These are phyloP conservation scores for Drosophila paulistorum DNA, from an alignment of 1,140 invertebrate species.

Conservation along the genomic window DNA sequence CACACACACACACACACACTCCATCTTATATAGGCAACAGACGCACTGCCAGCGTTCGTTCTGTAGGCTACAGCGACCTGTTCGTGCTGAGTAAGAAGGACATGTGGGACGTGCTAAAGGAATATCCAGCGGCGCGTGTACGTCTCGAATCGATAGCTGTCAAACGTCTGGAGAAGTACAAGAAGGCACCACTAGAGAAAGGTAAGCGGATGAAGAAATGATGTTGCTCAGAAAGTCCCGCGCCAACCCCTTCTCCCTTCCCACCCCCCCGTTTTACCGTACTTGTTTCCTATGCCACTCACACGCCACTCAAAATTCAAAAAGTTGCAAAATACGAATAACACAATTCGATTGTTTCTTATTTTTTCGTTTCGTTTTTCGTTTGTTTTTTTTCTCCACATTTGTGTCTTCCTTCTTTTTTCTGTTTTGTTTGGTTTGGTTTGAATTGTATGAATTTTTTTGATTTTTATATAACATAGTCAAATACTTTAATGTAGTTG, in stretches of 20 bases:
- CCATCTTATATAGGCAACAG: constrained; percentile 90
- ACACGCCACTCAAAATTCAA: constrained; percentile 52
- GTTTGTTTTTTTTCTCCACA: constrained; percentile 37
- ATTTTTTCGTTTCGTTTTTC: constrained; percentile 56
- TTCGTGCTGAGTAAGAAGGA: constrained; percentile 99
- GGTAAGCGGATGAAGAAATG: constrained; percentile 84
- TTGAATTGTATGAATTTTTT: constrained; percentile 53
- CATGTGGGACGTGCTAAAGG: constrained; percentile 99
- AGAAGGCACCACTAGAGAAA: constrained; percentile 95
- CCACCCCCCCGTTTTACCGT: constrained; percentile 24
- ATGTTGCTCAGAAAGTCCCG: neutral
- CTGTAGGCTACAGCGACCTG: constrained; percentile 98
- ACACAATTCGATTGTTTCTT: constrained; percentile 73
- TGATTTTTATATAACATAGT: constrained; percentile 75
- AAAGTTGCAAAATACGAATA: constrained; percentile 63
- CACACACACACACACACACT: constrained; percentile 37
- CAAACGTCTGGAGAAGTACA: constrained; percentile 97
- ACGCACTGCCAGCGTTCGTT: constrained; percentile 97
- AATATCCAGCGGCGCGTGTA: constrained; percentile 98
- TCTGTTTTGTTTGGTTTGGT: constrained; percentile 40
- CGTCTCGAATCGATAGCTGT: constrained; percentile 98
- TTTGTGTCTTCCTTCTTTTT: constrained; percentile 13
- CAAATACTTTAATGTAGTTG: constrained; percentile 88
- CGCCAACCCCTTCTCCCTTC: neutral
- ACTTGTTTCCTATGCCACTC: neutral